These are phyloP conservation scores for Poeciliopsis paucimaculata DNA, from an alignment of 2,797 vertebrate species.

Conservation along the genomic window DNA sequence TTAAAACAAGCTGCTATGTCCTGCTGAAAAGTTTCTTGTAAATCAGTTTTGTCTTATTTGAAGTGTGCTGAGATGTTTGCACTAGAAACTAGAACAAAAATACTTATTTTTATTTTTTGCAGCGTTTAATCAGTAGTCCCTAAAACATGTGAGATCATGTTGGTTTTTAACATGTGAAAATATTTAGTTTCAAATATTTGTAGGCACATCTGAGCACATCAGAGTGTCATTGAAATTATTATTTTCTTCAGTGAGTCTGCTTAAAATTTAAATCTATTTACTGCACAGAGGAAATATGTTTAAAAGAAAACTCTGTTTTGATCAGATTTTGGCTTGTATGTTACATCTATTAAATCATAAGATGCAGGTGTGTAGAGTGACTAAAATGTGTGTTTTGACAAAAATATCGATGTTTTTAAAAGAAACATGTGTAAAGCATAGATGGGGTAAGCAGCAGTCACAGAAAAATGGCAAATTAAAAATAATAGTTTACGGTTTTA, in stretches of 20 bases:
- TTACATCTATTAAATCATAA: background rate
- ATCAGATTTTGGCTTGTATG: background rate
- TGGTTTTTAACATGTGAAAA: background rate
- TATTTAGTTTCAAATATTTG: background rate
- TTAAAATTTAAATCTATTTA: background rate
- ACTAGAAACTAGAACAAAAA: too few species aligned
- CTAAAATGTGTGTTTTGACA: background rate
- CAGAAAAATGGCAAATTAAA: background rate
- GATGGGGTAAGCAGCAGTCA: background rate
- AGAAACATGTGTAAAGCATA: background rate
- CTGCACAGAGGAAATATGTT: too few species aligned
- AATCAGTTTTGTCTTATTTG: too few species aligned
- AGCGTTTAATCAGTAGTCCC: conserved; percentile 6
- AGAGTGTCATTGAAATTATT: background rate
- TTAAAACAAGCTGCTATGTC: too few species aligned
- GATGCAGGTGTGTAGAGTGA: background rate
- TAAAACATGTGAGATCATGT: background rate
- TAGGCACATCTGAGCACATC: background rate
- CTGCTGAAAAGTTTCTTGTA: too few species aligned
- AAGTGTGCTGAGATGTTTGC: too few species aligned
- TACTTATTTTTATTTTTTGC: too few species aligned
- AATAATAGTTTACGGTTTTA: too few species aligned
- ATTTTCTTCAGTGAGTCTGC: background rate
- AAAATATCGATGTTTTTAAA: background rate
- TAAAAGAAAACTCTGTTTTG: too few species aligned